phyloP scores from a whole-genome alignment of 2,888 invertebrate genomes.

The Drosophila neonasuta region DNA sequence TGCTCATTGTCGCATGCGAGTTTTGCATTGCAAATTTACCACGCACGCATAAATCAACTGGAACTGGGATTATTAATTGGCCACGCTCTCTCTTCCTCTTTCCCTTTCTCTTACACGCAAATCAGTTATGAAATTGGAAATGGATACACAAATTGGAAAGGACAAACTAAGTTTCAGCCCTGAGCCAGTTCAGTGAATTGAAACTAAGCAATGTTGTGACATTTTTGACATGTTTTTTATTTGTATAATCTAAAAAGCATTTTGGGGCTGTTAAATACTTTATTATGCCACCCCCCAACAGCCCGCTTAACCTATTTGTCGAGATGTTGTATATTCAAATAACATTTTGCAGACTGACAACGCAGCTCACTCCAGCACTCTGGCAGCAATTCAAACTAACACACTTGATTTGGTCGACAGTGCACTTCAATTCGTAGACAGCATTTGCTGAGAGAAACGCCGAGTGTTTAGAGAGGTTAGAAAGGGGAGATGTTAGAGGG shows the following conservation, averaged over 20 bases:
- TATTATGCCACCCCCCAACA: not conserved
- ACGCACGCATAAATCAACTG: slow-evolving; percentile 46
- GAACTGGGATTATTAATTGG: slow-evolving; percentile 34
- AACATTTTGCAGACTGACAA: slow-evolving; percentile 19
- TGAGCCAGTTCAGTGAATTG: not conserved
- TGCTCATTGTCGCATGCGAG: slow-evolving; percentile 3
- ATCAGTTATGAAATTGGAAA: not conserved
- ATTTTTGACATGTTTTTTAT: not conserved
- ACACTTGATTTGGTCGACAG: slow-evolving; percentile 69
- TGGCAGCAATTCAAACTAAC: slow-evolving; percentile 55
- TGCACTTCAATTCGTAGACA: slow-evolving; percentile 53
- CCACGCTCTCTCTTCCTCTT: not conserved
- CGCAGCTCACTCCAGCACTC: slow-evolving; percentile 9
- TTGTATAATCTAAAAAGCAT: not conserved
- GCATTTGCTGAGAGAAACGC: slow-evolving; percentile 17
- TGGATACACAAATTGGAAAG: not conserved
- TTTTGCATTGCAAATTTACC: slow-evolving; percentile 21
- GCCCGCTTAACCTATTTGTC: slow-evolving; percentile 11
- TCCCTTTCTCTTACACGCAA: not conserved
- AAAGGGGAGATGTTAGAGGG: not conserved
- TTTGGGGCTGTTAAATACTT: slow-evolving; percentile 2
- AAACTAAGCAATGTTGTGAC: not conserved
- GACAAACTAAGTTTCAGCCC: not conserved
- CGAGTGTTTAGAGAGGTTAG: not conserved
- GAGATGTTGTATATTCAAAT: slow-evolving; percentile 27